Conservation (phyloP, 2,113 vertebrate species). For the Podiceps cristatus region DNA sequence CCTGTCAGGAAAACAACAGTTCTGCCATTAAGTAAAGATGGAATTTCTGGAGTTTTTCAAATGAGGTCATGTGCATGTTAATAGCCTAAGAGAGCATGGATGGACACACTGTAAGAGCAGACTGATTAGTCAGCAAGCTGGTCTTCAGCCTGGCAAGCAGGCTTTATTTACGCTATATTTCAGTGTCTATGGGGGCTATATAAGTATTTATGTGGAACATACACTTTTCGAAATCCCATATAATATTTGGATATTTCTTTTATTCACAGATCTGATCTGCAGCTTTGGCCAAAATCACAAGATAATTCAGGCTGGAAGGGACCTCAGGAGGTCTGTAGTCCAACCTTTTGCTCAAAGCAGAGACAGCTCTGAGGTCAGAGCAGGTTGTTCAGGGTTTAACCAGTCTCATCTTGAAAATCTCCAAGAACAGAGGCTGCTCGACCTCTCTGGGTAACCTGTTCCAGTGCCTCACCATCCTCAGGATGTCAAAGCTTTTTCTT, state of each 20-base stretch:
- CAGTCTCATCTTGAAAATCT: neutral
- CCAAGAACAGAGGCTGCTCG: neutral
- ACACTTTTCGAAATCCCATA: neutral
- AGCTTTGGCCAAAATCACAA: neutral
- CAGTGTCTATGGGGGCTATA: neutral
- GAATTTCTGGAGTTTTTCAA: neutral
- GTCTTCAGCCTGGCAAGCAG: neutral
- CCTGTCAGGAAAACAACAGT: neutral
- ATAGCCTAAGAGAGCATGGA: neutral
- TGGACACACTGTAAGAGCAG: neutral
- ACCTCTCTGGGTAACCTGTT: neutral
- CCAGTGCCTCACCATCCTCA: neutral
- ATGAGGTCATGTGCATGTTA: neutral
- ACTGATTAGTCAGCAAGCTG: neutral
- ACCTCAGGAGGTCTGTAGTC: neutral
- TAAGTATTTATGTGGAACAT: rapidly evolving
- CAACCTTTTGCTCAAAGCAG: neutral
- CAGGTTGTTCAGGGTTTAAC: neutral
- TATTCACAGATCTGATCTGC: neutral
- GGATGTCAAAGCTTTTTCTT: neutral
- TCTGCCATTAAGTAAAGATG: neutral
- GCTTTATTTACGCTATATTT: neutral
- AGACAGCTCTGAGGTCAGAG: neutral
- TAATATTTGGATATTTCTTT: neutral
- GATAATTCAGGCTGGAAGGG: neutral